Base-by-base conservation (phyloP, 2,888 invertebrate genomes). In the Hecatera dysodea region DNA sequence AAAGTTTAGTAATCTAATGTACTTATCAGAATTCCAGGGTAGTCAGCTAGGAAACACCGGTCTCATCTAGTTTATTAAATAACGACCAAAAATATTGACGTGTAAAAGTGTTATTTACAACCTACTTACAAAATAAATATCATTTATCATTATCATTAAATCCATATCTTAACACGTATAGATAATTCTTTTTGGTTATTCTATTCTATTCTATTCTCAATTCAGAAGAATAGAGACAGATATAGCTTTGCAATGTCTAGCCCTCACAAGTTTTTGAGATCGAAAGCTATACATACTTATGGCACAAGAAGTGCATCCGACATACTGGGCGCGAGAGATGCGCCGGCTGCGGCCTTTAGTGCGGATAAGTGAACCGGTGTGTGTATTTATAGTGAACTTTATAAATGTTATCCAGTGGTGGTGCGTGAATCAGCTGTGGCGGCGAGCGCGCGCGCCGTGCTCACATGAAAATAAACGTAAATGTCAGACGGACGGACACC, bases 391-490 rank as follows among this genome's bases (percentile, higher is more conserved):
- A 79, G 64, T 42, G 57, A 48, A 64, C 56, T 53, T 77, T 64
- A 65, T 62, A 72, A 72, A 72, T 82, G 67, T 61, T 55, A 78
- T 57, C 39, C 56, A 55, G 60, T 22, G 67, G 46, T 42, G 44
- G 33, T 29, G 65, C 44, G 27, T 75, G 81, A 75, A 85, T 73
- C 78, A 83, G 81, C 75, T 75, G 85, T 29, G 60, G 60, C 62
- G n/a, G 17, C 44, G 46, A 39, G 15, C 55, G 48, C 17, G 42
- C 36, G 36, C 65, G 17, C 11, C 33, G 42, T 39, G 66, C 42
- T 33, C 57, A 17, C 72, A 70, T 85, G 19, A 65, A 85, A 83
- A 83, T 83, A 85, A 76, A 77, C 62, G 44, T 53, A 79, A 81
- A 83, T 83, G 85, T 83, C 78, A 83, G 67, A 64, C 74, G 56